Percentiles rank a stretch among this genome's conserved stretches.
phyloP scores from a whole-genome alignment of 2,797 vertebrate genomes.

The Acestrorhynchus altus region DNA sequence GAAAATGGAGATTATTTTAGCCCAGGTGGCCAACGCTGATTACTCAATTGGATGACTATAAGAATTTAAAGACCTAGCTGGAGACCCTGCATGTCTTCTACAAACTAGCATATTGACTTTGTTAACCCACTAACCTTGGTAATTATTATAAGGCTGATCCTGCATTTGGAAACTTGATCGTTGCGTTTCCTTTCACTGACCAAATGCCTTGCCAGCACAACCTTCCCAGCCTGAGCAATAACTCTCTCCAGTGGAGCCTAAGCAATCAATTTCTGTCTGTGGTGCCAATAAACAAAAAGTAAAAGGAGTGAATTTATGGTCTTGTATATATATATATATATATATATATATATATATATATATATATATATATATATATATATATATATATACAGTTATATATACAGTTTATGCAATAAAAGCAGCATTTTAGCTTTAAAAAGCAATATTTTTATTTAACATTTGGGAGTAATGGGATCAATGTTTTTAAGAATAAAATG shows the following conservation, averaged over 20 bases:
- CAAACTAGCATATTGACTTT: constrained; percentile 45
- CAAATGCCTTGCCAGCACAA: constrained; percentile 34
- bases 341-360: too few species aligned
- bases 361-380: too few species aligned
- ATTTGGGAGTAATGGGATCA: too few species aligned
- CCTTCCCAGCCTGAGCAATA: not conserved
- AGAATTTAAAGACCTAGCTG: constrained; percentile 17
- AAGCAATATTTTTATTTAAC: too few species aligned
- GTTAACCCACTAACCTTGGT: constrained; percentile 54
- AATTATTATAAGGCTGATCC: constrained; percentile 50
- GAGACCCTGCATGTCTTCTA: constrained; percentile 17
- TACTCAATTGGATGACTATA: constrained; percentile 8
- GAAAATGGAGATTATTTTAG: constrained; percentile 12
- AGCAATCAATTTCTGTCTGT: not conserved
- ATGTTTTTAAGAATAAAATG: too few species aligned
- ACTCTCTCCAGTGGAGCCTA: not conserved
- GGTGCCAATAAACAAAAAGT: not conserved
- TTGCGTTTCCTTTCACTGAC: constrained; percentile 16
- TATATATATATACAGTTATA: too few species aligned
- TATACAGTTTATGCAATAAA: too few species aligned
- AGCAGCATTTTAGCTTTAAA: too few species aligned
- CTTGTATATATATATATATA: too few species aligned
- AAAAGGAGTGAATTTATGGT: not conserved
- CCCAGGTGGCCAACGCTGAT: not conserved
- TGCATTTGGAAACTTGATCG: constrained; percentile 47